Conservation (phyloP, 2,113 vertebrate species). For the Chionomys nivalis region DNA sequence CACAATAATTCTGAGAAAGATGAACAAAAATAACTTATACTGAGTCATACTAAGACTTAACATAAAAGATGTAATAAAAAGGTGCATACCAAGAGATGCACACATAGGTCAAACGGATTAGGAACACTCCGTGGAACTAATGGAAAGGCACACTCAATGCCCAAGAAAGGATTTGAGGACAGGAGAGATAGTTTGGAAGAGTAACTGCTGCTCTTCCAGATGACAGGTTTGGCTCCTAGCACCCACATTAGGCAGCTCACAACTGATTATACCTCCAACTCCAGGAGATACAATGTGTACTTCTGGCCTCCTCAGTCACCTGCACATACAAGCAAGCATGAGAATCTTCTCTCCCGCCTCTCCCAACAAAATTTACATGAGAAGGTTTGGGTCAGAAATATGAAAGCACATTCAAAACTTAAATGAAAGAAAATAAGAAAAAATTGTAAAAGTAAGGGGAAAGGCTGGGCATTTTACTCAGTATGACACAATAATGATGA, state of each 20-base stretch:
- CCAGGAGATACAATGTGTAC: not conserved
- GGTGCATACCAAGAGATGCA: not conserved
- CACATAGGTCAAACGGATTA: not conserved
- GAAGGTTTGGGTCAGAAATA: not conserved
- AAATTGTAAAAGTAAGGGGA: not conserved
- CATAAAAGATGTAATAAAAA: not conserved
- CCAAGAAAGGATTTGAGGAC: not conserved
- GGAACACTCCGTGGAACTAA: not conserved
- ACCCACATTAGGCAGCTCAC: not conserved
- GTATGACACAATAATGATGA: not conserved
- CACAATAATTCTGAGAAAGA: slow-evolving; percentile 40
- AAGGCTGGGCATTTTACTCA: not conserved
- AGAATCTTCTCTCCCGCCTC: too few species aligned
- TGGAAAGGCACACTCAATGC: not conserved
- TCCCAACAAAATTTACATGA: not conserved
- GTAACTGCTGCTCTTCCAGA: not conserved
- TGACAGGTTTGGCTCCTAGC: not conserved
- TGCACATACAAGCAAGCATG: not conserved
- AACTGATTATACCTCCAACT: not conserved
- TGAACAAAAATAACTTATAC: slow-evolving; percentile 7
- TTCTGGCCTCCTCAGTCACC: too few species aligned
- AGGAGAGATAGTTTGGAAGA: not conserved
- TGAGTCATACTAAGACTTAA: not conserved
- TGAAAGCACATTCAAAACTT: not conserved
- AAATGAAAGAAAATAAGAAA: not conserved